Evolutionary conservation across 2,797 vertebrate genomes (phyloP).

Genomic region (Potorous gilbertii): DNA sequence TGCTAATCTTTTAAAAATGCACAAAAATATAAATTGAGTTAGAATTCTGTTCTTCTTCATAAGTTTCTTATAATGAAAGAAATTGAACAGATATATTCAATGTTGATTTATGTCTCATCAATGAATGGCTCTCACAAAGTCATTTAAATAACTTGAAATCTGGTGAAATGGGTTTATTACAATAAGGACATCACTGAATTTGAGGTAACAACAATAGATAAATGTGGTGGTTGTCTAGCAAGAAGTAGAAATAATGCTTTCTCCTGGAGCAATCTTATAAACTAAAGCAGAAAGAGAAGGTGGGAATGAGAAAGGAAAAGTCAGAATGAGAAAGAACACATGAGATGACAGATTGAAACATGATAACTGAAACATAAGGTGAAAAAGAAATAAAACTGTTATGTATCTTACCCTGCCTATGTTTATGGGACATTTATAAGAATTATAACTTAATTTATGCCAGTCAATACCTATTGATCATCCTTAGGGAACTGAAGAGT

Average conservation of each 20-base stretch:
- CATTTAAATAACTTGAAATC: not conserved
- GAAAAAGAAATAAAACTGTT: not conserved
- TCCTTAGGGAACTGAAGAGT: not conserved
- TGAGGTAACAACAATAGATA: not conserved
- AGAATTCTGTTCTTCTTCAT: slow-evolving; percentile 1
- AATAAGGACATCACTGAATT: not conserved
- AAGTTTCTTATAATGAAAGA: slow-evolving; percentile 26
- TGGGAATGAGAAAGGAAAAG: not conserved
- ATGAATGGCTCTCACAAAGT: not conserved
- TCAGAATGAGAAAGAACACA: not conserved
- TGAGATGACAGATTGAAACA: not conserved
- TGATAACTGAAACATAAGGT: not conserved
- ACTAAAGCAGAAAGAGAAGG: not conserved
- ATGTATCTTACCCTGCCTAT: not conserved
- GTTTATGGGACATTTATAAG: not conserved
- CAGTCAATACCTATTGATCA: not conserved
- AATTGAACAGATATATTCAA: not conserved
- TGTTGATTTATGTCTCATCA: slow-evolving; percentile 12
- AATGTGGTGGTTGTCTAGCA: not conserved
- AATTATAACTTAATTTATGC: not conserved
- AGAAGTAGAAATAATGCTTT: slow-evolving; percentile 16
- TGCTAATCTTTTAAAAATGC: not conserved
- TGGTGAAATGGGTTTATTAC: slow-evolving; percentile 13
- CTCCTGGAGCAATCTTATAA: not conserved
- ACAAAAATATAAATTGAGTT: not conserved